Conservation (phyloP, 2,113 vertebrate species). For the Nannospalax galili region DNA sequence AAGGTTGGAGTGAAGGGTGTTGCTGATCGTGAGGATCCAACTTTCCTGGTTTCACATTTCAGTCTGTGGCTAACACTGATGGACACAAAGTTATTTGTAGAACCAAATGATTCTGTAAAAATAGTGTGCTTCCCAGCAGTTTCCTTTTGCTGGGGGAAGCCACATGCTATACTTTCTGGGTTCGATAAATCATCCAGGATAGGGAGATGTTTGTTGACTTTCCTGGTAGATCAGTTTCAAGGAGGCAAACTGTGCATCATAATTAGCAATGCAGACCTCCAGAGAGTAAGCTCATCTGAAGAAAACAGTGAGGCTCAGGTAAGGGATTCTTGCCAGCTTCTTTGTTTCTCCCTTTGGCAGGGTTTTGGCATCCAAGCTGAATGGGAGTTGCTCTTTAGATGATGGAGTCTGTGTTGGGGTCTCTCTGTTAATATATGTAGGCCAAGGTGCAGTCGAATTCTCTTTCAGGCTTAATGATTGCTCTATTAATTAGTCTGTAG, state of each 20-base stretch:
- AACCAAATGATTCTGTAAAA: conserved; percentile 31
- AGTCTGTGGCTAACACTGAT: not conserved
- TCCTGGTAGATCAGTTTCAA: conserved; percentile 56
- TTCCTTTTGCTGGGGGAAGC: not conserved
- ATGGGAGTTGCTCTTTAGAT: not conserved
- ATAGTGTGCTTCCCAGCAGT: not conserved
- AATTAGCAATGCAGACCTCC: conserved; percentile 67
- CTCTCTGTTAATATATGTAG: not conserved
- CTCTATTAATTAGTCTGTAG: conserved; percentile 3
- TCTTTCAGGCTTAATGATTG: not conserved
- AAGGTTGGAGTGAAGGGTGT: not conserved
- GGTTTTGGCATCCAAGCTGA: conserved; percentile 12
- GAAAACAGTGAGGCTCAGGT: not conserved
- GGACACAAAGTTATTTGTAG: not conserved
- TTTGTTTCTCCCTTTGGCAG: fast-evolving
- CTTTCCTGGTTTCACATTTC: not conserved
- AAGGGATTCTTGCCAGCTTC: not conserved
- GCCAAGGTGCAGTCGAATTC: not conserved
- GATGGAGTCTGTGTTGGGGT: not conserved
- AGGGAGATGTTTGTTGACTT: conserved; percentile 60
- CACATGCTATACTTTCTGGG: conserved; percentile 47
- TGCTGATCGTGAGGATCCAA: not conserved
- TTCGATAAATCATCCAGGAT: conserved; percentile 69
- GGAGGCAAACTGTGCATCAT: conserved; percentile 70
- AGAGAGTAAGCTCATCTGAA: conserved; percentile 42